A percentile compares a stretch with the other conserved stretches of the same genome.
These are phyloP conservation scores for Neodontobutis hainanensis DNA, from an alignment of 2,113 vertebrate genomes.

Conservation along the genomic window DNA sequence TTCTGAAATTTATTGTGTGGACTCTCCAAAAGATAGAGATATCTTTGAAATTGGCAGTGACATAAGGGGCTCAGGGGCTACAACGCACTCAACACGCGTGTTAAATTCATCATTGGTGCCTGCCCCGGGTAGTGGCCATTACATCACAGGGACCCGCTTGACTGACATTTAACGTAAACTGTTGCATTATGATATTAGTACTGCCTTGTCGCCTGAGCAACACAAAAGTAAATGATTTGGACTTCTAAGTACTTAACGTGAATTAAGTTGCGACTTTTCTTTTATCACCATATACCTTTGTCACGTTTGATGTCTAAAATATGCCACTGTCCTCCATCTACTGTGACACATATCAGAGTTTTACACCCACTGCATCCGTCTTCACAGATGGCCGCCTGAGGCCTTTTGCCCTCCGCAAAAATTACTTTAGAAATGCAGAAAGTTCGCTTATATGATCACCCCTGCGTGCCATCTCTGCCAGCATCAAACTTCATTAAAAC, in stretches of 20 bases:
- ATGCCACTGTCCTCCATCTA: conserved; percentile 36
- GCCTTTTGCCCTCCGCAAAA: conserved; percentile 62
- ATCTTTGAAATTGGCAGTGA: conserved; percentile 98
- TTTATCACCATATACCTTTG: conserved; percentile 1
- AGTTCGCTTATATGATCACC: conserved; percentile 64
- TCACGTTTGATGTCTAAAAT: background rate
- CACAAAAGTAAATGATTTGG: background rate
- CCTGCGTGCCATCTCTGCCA: conserved; percentile 57
- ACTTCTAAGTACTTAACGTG: background rate
- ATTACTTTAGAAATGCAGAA: conserved; percentile 39
- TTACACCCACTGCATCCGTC: conserved; percentile 35
- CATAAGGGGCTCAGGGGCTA: conserved; percentile 93
- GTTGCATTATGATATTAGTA: conserved; percentile 89
- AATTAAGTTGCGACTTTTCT: background rate
- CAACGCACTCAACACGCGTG: conserved; percentile 94
- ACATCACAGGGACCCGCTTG: conserved; percentile 85
- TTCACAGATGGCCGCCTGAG: conserved; percentile 64
- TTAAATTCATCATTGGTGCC: conserved; percentile 95
- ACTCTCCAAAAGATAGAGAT: conserved; percentile 91
- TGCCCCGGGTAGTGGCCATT: conserved; percentile 90
- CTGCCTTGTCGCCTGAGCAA: conserved; percentile 13
- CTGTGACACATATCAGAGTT: conserved; percentile 43
- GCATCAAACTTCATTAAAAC: conserved; percentile 62
- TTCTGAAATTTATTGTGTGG: conserved; percentile 85
- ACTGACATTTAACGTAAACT: conserved; percentile 96